Percentiles rank a stretch among this genome's conserved stretches.
Evolutionary conservation across 2,113 vertebrate species (phyloP).

Genomic region (Laticauda laticaudata): DNA sequence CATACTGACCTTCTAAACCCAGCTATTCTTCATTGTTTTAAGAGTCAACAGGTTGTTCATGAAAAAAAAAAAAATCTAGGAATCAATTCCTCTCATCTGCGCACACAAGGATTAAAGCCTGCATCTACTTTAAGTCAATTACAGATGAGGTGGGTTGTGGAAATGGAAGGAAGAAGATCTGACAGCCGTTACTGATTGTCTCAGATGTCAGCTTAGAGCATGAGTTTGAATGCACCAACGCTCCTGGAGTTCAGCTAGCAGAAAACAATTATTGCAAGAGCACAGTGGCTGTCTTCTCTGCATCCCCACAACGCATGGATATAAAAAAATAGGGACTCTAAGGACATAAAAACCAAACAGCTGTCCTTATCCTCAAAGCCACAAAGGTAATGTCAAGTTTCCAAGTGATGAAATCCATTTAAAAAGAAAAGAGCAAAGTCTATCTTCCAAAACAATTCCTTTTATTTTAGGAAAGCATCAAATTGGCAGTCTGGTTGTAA

Average conservation of each 20-base stretch:
- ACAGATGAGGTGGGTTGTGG: slow-evolving; percentile 72
- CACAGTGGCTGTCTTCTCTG: not conserved
- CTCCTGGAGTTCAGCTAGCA: not conserved
- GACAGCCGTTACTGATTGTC: slow-evolving; percentile 33
- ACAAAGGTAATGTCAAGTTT: not conserved
- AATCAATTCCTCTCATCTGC: slow-evolving; percentile 78
- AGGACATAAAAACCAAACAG: not conserved
- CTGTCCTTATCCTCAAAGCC: not conserved
- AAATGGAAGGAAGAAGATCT: slow-evolving; percentile 38
- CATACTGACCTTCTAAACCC: not conserved
- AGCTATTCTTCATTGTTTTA: slow-evolving; percentile 65
- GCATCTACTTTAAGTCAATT: slow-evolving; percentile 76
- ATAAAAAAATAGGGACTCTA: not conserved
- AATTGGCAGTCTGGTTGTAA: no score
- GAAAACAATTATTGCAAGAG: not conserved
- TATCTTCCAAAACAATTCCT: no score
- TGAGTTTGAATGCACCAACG: not conserved
- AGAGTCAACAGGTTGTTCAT: slow-evolving; percentile 69
- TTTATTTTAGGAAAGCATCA: no score
- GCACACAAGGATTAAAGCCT: slow-evolving; percentile 75
- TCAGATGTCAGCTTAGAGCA: not conserved
- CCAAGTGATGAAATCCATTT: no score
- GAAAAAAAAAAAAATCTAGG: slow-evolving; percentile 65
- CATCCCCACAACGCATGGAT: not conserved
- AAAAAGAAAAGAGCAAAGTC: no score